Evolutionary conservation across 2,888 invertebrate genomes (phyloP).

Genomic region (Mesoligia furuncula): DNA sequence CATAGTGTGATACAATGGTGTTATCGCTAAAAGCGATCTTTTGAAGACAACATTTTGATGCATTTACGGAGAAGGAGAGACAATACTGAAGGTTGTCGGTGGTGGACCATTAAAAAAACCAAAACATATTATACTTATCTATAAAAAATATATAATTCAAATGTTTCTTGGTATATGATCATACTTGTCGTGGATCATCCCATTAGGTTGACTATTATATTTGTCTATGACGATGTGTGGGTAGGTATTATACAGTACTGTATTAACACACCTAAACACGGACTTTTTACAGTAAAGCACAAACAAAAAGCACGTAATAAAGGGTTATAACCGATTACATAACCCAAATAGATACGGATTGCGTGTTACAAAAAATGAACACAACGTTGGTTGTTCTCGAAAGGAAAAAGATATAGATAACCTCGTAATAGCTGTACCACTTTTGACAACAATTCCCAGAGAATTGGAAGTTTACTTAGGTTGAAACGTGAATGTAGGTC

Average conservation of each 20-base stretch:
- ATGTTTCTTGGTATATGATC: not conserved
- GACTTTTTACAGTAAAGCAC: not conserved
- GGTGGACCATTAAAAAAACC: too few relatives aligned
- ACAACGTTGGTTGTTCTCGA: constrained; percentile 1
- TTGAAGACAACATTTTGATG: too few relatives aligned
- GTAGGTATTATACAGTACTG: not conserved
- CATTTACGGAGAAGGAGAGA: too few relatives aligned
- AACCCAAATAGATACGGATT: constrained; percentile 16
- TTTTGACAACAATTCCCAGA: not conserved
- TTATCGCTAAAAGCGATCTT: too few relatives aligned
- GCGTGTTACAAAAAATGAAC: constrained; percentile 22
- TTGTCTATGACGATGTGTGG: not conserved
- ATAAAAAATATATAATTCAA: not conserved
- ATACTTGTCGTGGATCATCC: not conserved
- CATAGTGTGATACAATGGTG: too few relatives aligned
- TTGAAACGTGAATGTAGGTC: not conserved
- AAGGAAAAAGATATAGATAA: not conserved
- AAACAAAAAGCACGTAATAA: constrained; percentile 1
- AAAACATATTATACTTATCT: too few relatives aligned
- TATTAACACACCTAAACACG: not conserved
- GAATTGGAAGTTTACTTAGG: not conserved
- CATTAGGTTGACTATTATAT: not conserved
- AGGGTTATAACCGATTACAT: constrained; percentile 11
- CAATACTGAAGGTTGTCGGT: too few relatives aligned
- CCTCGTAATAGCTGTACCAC: not conserved